These are phyloP conservation scores for Anguilla rostrata DNA, from an alignment of 2,113 vertebrate genomes.

Conservation along the genomic window DNA sequence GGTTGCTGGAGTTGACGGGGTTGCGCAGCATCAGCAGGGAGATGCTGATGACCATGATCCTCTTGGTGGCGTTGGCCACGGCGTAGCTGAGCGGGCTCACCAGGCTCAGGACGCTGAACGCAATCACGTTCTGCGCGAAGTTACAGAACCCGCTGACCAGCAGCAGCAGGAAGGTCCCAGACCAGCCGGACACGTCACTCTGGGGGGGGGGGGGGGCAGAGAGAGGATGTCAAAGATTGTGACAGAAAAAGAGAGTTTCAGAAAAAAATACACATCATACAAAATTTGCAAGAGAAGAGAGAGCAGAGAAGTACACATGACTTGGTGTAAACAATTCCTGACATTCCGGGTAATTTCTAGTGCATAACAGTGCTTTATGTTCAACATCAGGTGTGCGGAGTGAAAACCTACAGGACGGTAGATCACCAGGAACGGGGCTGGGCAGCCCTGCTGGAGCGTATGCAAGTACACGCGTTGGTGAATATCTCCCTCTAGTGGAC, in stretches of 20 bases:
- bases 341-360: no score
- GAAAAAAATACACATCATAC: no score
- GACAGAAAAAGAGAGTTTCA: no score
- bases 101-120: conserved; percentile 93
- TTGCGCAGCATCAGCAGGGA: conserved; percentile 94
- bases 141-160: conserved; percentile 95
- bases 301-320: no score
- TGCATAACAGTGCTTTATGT: no score
- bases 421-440: no score
- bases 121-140: conserved; percentile 96
- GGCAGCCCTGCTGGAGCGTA: no score
- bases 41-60: conserved; percentile 96
- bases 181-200: conserved; percentile 77
- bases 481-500: background rate
- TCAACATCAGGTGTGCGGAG: no score
- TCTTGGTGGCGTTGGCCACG: conserved; percentile 93
- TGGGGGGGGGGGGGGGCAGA: conserved; percentile 45
- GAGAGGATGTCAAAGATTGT: no score
- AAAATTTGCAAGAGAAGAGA: no score
- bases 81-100: conserved; percentile 96
- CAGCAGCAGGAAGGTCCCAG: conserved; percentile 85
- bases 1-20: conserved; percentile 85
- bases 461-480: background rate
- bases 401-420: no score
- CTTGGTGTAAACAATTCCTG: no score